Evolutionary conservation across 2,113 vertebrate species (phyloP), one percentile per base, ranked within the genome.

Genomic region (Cynoglossus semilaevis): DNA sequence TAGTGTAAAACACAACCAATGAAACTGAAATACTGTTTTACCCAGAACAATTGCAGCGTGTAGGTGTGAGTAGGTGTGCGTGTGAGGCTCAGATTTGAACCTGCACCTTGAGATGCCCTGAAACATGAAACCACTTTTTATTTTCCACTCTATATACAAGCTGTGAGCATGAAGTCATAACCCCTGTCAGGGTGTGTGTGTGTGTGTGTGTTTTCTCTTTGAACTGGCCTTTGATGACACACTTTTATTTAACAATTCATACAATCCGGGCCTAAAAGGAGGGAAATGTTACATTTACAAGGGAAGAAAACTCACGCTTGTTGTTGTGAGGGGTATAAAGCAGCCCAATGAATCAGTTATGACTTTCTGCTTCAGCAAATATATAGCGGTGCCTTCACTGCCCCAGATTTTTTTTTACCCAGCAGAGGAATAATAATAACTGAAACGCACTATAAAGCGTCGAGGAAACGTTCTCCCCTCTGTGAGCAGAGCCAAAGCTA

Each of bases 161-260:
- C 67, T 61, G 60, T 40, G 18, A 22, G 42, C 56, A 70, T 71
- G 51, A 70, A 65, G 52, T 76, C 60, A 65, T 63, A 69, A 74
- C 58, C 51, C 47, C 38, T 36, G 18, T 49, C 53, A 35, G 47
- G 29, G 37, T n/a, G 15, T 15, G 14, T 2, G 11, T 49, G 47
- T 48, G 38, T 41, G 38, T 55, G 37, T 51, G 46, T 76, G 69
- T 73, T 85, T 73, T 76, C 47, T 16, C 53, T 71, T 16, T 55
- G 41, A 60, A 78, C 63, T 36, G 46, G 63, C 71, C 54, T 82
- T 74, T 82, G 77, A 78, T 82, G 68, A 74, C 66, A 63, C 72
- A 65, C 57, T 74, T 17, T 45, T 55, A n/a, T 64, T 79, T 70
- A 81, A 72, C 34, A 55, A 79, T 80, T 74, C 17, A 85, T 80